Evolutionary conservation across 2,797 vertebrate genomes (phyloP), one percentile per base, ranked within the genome.

Genomic region (Aldrovandia affinis): DNA sequence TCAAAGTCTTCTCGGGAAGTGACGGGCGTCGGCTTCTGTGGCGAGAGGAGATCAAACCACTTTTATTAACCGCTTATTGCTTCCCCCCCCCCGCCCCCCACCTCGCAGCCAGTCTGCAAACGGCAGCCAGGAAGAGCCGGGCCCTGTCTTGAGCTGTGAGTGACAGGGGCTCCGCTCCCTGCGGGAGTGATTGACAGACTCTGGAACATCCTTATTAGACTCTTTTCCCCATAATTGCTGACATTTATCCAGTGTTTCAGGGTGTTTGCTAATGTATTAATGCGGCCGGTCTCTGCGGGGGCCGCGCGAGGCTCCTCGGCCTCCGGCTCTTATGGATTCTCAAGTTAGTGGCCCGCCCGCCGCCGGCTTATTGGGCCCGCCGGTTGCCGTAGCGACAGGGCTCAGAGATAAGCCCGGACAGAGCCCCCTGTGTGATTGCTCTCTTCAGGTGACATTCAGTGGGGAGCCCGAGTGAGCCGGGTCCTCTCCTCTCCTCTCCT

Each of bases 231-330:
- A 96, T 98, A 99, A 99, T 99, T 98, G 97, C 98, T 99, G 98
- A 99, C 98, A 99, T 99, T 99, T 99, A 98, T 99, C 97, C 97
- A 99, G 98, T 98, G 98, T 99, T 99, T 99, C 98, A 98, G 97
- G 98, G 96, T 99, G 98, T 99, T 99, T 99, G 98, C 98, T 98
- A 99, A 99, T 99, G 98, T 99, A 99, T 99, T 99, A 99, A 97
- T 97, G 97, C 96, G 96, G 95, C 96, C 96, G 96, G 96, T 97
- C 96, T 97, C 96, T 95, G 96, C 94, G 93, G 97, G 96, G 65
- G 95, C 96, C 96, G 96, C 95, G 93, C 95, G 95, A 96, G 95
- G 94, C 95, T 97, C 95, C 96, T 96, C 96, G 95, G 95, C 95
- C 95, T 85, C 95, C 95, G 94, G 94, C 96, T 97, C 97, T 97